Base-by-base conservation (phyloP, 2,797 vertebrate species). In the Bradypodion ventrale region DNA sequence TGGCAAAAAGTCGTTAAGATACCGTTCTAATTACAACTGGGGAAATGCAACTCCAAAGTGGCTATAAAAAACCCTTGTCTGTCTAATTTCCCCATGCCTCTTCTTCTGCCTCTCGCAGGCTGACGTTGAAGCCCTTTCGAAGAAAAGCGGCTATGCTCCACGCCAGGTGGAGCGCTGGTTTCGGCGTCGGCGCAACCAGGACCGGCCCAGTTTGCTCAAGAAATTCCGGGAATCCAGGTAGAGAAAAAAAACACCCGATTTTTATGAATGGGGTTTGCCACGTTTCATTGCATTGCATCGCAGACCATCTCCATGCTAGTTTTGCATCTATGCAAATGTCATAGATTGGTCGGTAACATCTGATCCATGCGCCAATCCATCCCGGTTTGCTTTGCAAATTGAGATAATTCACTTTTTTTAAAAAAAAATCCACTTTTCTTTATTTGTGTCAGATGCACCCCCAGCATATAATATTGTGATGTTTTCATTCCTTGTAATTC, bases 91-190 rank as follows among this genome's bases (percentile, higher is more conserved):
- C 5, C 15, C 70, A 5, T 25, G 8, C 15, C 40, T 78, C 42
- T 2, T 52, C 40, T 62, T 60, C 46, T 1, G 4, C 10, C 6
- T n/a, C n/a, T 32, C 16, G 8, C 94, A 99, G 98, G 95, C 84
- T 1, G 97, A 97, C 0, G 90, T 98, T 70, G 95, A 96, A 84
- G 91, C 92, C 70, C 94, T 99, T 68, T 96, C 97, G 2, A 96
- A 96, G 94, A 94, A 96, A 92, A 97, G 96, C 0, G 96, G 97
- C 56, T 95, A 82, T 86, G 95, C 96, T 0, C 95, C 97, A 85
- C 96, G 97, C 84, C 98, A 99, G 91, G 96, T 98, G 42, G 98
- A 99, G 89, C 95, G 97, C 86, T 99, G 98, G 98, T 99, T 99
- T 92, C 96, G 98, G 27, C 96, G 97, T 56, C 96, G 98, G 66